Conservation (phyloP, 2,888 invertebrate species). For the Teleogryllus oceanicus region DNA sequence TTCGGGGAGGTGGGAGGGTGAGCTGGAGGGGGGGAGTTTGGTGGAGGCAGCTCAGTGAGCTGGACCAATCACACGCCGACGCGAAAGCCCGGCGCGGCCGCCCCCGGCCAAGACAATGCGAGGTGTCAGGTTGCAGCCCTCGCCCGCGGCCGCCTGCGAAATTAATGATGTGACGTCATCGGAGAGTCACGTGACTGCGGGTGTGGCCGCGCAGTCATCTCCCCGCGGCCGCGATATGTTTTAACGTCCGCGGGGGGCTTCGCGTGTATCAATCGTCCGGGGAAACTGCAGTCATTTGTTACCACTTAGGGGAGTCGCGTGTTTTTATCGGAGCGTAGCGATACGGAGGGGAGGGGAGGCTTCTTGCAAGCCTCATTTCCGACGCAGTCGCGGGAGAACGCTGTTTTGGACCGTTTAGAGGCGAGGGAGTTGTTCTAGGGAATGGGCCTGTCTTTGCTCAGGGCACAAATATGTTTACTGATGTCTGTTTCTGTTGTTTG, state of each 20-base stretch:
- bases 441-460: too few relatives aligned
- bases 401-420: too few relatives aligned
- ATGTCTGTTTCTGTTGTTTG: too few relatives aligned
- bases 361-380: too few relatives aligned
- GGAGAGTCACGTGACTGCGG: neutral
- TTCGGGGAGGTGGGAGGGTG: too few relatives aligned
- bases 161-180: neutral
- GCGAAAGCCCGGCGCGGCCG: neutral
- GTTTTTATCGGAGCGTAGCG: too few relatives aligned
- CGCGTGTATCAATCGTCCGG: neutral
- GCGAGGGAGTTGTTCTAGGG: too few relatives aligned
- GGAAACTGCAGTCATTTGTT: constrained; percentile 2
- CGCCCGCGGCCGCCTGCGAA: neutral
- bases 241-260: neutral
- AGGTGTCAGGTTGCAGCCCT: neutral
- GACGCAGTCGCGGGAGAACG: too few relatives aligned
- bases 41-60: neutral
- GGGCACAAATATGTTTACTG: too few relatives aligned
- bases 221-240: neutral
- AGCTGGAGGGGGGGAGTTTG: neutral
- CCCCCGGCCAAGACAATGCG: neutral
- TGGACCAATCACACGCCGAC: neutral
- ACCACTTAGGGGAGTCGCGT: neutral
- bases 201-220: neutral
- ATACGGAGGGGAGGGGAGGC: too few relatives aligned